Evolutionary conservation across 2,113 vertebrate species (phyloP).

Genomic region (Anarhynchus alexandrinus): DNA sequence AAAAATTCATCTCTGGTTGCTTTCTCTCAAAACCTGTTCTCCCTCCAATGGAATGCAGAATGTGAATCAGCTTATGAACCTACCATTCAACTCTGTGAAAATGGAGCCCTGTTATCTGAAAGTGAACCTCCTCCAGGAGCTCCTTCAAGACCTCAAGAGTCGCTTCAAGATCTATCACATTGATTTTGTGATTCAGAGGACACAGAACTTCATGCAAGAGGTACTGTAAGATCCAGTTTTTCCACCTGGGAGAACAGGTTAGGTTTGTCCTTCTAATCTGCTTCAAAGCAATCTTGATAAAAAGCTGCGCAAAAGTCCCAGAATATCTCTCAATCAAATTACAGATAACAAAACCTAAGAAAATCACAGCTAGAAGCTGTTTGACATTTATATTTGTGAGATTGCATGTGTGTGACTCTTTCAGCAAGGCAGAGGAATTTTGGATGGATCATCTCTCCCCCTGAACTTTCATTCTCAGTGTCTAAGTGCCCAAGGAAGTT

Average conservation of each 20-base stretch:
- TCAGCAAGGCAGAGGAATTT: neutral
- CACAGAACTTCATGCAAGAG: conserved; percentile 91
- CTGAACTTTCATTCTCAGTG: neutral
- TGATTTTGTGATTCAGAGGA: conserved; percentile 81
- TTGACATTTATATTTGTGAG: neutral
- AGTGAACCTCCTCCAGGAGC: conserved; percentile 79
- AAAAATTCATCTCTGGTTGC: neutral
- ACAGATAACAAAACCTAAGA: neutral
- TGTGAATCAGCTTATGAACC: conserved; percentile 69
- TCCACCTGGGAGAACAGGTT: neutral
- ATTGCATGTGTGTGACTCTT: neutral
- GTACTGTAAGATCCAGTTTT: conserved; percentile 65
- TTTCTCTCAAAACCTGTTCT: neutral
- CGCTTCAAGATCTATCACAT: conserved; percentile 80
- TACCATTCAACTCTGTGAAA: conserved; percentile 72
- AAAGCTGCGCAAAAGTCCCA: neutral
- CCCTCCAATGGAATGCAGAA: conserved; percentile 62
- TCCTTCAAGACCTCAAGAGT: conserved; percentile 80
- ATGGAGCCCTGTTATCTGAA: conserved; percentile 84
- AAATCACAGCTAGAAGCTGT: neutral
- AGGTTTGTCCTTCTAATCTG: neutral
- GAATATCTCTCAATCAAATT: neutral
- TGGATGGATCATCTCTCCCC: neutral
- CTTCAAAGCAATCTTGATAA: conserved; percentile 29
- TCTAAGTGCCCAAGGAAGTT: neutral